Evolutionary conservation across 1,140 invertebrate species (phyloP).

Genomic region (Hyphantria cunea): DNA sequence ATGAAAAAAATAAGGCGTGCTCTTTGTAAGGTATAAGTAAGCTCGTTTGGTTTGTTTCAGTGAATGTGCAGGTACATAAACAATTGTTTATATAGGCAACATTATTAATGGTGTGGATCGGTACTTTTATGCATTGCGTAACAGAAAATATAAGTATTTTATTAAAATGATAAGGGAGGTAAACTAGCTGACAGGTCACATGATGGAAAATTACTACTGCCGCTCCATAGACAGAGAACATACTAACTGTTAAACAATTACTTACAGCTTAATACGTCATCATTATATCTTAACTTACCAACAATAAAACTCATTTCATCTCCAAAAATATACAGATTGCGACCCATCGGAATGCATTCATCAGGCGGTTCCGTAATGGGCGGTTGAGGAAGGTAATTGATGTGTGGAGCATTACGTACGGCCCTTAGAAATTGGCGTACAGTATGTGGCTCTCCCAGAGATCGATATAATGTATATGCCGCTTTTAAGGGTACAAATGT

Average conservation of each 20-base stretch:
- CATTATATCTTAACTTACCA: constrained; percentile 32
- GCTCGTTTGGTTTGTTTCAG: no score
- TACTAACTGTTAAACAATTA: no score
- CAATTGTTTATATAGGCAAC: no score
- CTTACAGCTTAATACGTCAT: no score
- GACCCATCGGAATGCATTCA: constrained; percentile 41
- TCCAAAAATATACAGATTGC: constrained; percentile 61
- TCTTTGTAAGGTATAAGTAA: no score
- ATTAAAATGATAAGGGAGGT: background rate
- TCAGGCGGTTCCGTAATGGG: constrained; percentile 37
- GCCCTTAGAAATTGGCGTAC: constrained; percentile 69
- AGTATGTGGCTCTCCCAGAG: constrained; percentile 77
- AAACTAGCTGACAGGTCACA: no score
- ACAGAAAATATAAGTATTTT: background rate
- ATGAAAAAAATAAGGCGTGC: no score
- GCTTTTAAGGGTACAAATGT: constrained; percentile 74
- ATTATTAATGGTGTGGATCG: no score
- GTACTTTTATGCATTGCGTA: no score
- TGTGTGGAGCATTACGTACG: constrained; percentile 46
- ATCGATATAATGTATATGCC: constrained; percentile 76
- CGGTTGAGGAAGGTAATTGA: constrained; percentile 28
- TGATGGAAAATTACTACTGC: no score
- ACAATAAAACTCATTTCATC: constrained; percentile 58
- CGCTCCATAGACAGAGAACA: no score
- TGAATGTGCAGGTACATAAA: no score